phyloP scores from a whole-genome alignment of 2,797 vertebrate species.

The Coreius guichenoti region DNA sequence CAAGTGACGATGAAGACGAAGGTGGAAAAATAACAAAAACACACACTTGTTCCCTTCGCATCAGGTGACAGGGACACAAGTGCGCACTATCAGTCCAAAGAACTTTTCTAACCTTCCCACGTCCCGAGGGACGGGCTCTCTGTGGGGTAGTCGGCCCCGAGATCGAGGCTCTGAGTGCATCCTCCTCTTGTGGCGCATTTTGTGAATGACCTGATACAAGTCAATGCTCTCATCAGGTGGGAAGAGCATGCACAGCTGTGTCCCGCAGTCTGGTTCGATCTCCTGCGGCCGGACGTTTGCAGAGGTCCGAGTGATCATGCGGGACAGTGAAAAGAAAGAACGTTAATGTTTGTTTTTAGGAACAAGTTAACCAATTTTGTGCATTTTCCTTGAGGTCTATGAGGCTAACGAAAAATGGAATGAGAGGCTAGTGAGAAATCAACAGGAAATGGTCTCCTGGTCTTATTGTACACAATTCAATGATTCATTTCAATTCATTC shows the following conservation, averaged over 20 bases:
- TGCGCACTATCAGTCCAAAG: slow-evolving; percentile 94
- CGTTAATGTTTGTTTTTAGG: background rate
- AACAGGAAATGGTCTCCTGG: background rate
- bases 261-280: slow-evolving; percentile 93
- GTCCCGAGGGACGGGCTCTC: slow-evolving; percentile 87
- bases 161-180: slow-evolving; percentile 93
- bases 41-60: slow-evolving; percentile 68
- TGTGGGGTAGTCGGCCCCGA: slow-evolving; percentile 91
- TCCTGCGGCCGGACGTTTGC: slow-evolving; percentile 77
- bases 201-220: slow-evolving; percentile 96
- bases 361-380: background rate
- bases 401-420: background rate
- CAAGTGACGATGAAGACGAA: slow-evolving; percentile 66
- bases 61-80: slow-evolving; percentile 89
- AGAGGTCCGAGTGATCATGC: background rate
- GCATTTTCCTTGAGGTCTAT: background rate
- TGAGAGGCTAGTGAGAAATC: no score
- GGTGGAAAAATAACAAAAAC: slow-evolving; percentile 46
- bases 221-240: slow-evolving; percentile 97
- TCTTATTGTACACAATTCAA: no score
- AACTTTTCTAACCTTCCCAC: slow-evolving; percentile 99
- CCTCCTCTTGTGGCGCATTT: slow-evolving; percentile 96
- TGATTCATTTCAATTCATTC: no score
- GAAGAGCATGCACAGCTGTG: slow-evolving; percentile 95
- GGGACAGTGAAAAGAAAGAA: slow-evolving; percentile 5